Evolutionary conservation across 2,113 vertebrate genomes (phyloP).

Genomic region (Girardinichthys multiradiatus): DNA sequence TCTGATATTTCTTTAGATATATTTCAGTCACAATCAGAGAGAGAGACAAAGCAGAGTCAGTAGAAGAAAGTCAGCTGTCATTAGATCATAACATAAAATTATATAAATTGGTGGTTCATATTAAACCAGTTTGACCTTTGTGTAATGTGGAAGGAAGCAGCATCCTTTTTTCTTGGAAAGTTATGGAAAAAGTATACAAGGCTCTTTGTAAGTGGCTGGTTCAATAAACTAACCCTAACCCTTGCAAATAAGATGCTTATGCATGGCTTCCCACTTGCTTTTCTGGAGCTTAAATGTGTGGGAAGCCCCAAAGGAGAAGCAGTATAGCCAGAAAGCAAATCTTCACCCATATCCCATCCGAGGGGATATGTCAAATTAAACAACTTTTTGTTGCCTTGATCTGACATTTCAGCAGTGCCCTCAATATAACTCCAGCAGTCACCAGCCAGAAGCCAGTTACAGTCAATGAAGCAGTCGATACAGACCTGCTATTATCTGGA

Average conservation of each 20-base stretch:
- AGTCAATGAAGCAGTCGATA: conserved; percentile 67
- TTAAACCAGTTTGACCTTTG: neutral
- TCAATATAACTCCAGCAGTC: conserved; percentile 45
- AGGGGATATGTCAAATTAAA: conserved; percentile 49
- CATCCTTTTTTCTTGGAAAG: neutral
- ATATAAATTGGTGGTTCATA: neutral
- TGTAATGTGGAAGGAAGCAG: neutral
- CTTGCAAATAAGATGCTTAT: conserved; percentile 20
- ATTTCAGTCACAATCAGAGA: too few species aligned
- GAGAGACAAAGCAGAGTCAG: too few species aligned
- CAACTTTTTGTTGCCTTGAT: conserved; percentile 43
- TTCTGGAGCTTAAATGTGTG: conserved; percentile 45
- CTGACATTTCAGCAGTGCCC: conserved; percentile 60
- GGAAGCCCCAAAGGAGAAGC: conserved; percentile 26
- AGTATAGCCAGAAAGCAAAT: conserved; percentile 43
- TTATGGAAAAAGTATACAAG: neutral
- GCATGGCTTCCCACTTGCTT: conserved; percentile 15
- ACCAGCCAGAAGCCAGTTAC: conserved; percentile 44
- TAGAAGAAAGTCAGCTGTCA: too few species aligned
- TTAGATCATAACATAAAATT: neutral
- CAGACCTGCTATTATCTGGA: conserved; percentile 65
- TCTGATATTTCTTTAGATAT: too few species aligned
- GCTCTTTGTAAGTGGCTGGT: conserved; percentile 23
- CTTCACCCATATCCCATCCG: conserved; percentile 28
- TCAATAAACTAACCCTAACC: conserved; percentile 37